Evolutionary conservation across 2,888 invertebrate genomes (phyloP).

Genomic region (Pandemis heparana): DNA sequence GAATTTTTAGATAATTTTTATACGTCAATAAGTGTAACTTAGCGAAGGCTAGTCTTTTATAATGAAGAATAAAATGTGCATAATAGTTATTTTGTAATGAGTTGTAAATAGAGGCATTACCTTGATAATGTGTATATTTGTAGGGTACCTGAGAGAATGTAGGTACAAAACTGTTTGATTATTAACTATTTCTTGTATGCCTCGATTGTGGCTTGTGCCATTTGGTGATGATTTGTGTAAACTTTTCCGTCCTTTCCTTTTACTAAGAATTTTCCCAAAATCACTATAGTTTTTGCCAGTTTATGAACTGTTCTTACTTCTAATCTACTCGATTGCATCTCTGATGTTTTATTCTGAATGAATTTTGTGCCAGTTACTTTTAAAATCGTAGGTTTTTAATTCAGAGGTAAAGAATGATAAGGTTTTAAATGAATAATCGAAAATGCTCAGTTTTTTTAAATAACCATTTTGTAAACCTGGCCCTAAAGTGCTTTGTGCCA

Average conservation of each 20-base stretch:
- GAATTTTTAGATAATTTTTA: conserved; percentile 74
- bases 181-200: conserved; percentile 5
- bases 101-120: conserved; percentile 73
- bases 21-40: conserved; percentile 62
- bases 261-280: not conserved
- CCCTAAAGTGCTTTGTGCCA: conserved; percentile 71
- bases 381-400: conserved; percentile 44
- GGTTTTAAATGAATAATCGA: conserved; percentile 50
- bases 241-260: conserved; percentile 16
- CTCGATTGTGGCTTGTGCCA: conserved; percentile 37
- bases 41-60: conserved; percentile 82
- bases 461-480: conserved; percentile 49
- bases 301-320: not conserved
- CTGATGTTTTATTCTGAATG: conserved; percentile 57
- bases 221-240: conserved; percentile 22
- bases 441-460: conserved; percentile 68
- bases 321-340: not conserved
- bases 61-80: conserved; percentile 72
- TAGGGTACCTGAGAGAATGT: conserved; percentile 25
- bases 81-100: conserved; percentile 64
- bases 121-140: conserved; percentile 48
- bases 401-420: conserved; percentile 40
- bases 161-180: conserved; percentile 8
- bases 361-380: conserved; percentile 81
- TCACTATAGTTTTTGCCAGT: conserved; percentile 25